phyloP scores from a whole-genome alignment of 2,888 invertebrate species.

The Mesopsocus fuscifrons region DNA sequence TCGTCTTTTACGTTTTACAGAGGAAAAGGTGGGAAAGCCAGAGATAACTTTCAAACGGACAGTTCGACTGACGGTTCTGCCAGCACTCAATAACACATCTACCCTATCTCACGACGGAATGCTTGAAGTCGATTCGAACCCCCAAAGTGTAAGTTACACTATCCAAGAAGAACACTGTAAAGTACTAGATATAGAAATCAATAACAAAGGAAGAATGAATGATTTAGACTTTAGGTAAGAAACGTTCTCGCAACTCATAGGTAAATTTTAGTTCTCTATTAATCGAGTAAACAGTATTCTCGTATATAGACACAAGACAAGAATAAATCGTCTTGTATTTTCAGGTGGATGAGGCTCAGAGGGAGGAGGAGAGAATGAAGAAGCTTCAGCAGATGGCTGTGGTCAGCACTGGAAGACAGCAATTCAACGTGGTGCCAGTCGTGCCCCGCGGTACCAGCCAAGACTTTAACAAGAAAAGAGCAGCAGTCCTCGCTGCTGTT shows the following conservation, averaged over 20 bases:
- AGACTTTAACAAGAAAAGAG: conserved; percentile 1
- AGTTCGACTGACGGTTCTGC: conserved; percentile 50
- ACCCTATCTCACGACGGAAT: conserved; percentile 50
- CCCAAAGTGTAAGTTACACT: conserved; percentile 29
- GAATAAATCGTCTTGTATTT: neutral
- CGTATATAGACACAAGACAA: no score
- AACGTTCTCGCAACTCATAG: no score
- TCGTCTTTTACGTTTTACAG: no score
- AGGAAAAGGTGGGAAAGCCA: no score
- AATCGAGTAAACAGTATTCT: no score
- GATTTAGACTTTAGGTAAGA: no score
- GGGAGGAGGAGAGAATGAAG: conserved; percentile 24
- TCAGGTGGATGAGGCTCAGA: conserved; percentile 37
- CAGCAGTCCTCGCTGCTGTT: conserved; percentile 7
- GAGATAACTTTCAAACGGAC: conserved; percentile 30
- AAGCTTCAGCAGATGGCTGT: conserved; percentile 17
- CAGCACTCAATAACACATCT: conserved; percentile 30
- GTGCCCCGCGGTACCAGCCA: conserved; percentile 13
- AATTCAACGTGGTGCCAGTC: conserved; percentile 19
- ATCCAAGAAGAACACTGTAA: no score
- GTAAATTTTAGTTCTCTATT: no score
- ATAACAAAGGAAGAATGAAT: no score
- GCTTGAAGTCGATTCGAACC: conserved; percentile 52
- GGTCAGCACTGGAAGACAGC: conserved; percentile 24
- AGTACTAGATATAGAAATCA: no score